Base-by-base conservation (phyloP, 2,888 invertebrate species). In the Helobdella robusta region DNA sequence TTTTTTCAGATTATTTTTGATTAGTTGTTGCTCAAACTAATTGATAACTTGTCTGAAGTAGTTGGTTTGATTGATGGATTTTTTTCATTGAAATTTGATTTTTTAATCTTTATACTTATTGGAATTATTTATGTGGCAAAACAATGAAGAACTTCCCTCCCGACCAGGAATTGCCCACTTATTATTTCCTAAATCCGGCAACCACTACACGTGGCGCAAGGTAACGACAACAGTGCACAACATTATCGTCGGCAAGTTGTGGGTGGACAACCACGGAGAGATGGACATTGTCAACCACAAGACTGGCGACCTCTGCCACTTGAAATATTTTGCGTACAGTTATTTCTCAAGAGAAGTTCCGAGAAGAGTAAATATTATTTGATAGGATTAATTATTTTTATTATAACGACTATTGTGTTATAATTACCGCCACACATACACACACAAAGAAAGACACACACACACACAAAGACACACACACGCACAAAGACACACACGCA, bases 191-290 rank as follows among this genome's bases (percentile, higher is more conserved):
- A 78, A 76, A 64, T 73, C 77, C 23, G 78, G 78, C 8, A 88
- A 90, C 80, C 91, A 91, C 77, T 99, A 91, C 82, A 89, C 93
- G 6, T 99, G 97, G 94, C 85, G 92, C 72, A 98, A 99, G 84
- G 84, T 97, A 63, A 95, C 94, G 28, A 98, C 97, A 28, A 97
- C 95, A 4, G 94, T 98, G 61, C 97, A 99, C 83, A 99, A 99
- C 81, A 98, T 99, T 75, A 97, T 99, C 74, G 95, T 99, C 67
- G 98, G 62, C 32, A 93, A 91, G 81, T 83, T 99, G 73, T 99
- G 98, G 98, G 93, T 99, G 67, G 98, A 99, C 83, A 93, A 98
- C 81, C 93, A 95, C 79, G 98, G 98, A 56, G 97, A 98, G 78
- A 97, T 94, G 91, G 94, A 95, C 80, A 97, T 98, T 70, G 84